Percentiles rank a stretch among this genome's conserved stretches.
Conservation (phyloP, 2,888 invertebrate species). For the Tenthredo mesomela region DNA sequence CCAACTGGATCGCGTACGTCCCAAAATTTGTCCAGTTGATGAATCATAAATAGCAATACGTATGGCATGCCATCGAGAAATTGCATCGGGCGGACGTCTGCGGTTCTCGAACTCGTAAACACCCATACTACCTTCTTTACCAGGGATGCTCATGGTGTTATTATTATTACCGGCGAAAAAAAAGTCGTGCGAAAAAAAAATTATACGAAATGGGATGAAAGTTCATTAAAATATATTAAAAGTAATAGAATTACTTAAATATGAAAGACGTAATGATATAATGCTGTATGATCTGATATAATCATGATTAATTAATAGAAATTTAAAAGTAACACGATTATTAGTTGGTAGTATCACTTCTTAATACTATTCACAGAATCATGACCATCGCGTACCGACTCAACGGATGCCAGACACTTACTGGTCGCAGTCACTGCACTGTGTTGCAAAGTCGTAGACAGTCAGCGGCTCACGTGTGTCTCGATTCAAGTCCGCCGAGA, state of each 20-base stretch:
- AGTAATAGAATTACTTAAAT: neutral
- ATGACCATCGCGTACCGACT: neutral
- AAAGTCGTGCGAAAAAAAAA: neutral
- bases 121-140: slow-evolving; percentile 64
- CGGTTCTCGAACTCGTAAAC: slow-evolving; percentile 67
- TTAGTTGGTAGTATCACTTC: neutral
- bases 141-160: slow-evolving; percentile 63
- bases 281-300: neutral
- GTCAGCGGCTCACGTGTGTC: slow-evolving; percentile 11
- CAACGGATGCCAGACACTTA: slow-evolving; percentile 35
- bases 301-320: neutral
- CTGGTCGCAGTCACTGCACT: neutral
- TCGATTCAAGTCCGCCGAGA: slow-evolving; percentile 5
- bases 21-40: slow-evolving; percentile 82
- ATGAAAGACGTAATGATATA: neutral
- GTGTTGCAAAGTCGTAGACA: neutral
- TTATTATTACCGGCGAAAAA: neutral
- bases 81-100: slow-evolving; percentile 67
- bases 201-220: neutral
- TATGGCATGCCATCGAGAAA: slow-evolving; percentile 70
- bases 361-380: neutral
- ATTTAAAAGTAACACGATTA: neutral
- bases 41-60: slow-evolving; percentile 79
- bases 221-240: neutral
- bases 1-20: slow-evolving; percentile 83